Evolutionary conservation across 2,113 vertebrate genomes (phyloP).

Genomic region (Spea bombifrons): DNA sequence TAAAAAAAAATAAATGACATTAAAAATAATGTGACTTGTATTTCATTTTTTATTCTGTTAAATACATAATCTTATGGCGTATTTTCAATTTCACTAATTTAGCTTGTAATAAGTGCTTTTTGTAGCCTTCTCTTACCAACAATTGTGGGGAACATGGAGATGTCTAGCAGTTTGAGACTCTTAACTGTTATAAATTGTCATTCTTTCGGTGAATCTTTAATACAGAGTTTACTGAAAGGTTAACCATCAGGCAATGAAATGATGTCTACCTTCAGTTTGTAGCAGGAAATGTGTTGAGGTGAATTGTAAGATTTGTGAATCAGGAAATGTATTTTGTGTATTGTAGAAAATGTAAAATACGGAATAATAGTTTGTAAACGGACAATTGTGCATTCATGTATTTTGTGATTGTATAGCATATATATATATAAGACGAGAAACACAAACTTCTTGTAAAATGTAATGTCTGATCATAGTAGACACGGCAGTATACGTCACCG

Average conservation of each 20-base stretch:
- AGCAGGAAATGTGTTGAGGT: not conserved
- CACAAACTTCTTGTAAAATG: not conserved
- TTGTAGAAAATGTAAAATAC: slow-evolving; percentile 21
- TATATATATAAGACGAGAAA: not conserved
- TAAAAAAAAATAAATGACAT: too few species aligned
- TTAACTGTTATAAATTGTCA: not conserved
- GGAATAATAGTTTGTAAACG: not conserved
- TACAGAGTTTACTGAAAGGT: not conserved
- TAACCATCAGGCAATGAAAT: not conserved
- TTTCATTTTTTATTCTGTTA: too few species aligned
- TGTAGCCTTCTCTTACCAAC: too few species aligned
- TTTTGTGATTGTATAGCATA: slow-evolving; percentile 2
- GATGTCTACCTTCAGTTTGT: not conserved
- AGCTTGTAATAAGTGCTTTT: too few species aligned
- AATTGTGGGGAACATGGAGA: too few species aligned
- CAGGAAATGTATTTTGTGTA: slow-evolving; percentile 18
- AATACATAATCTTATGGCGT: too few species aligned
- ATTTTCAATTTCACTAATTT: too few species aligned
- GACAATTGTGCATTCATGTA: not conserved
- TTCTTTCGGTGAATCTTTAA: not conserved
- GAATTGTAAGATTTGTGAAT: not conserved
- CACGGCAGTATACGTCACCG: not conserved
- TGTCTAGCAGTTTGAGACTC: too few species aligned
- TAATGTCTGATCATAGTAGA: slow-evolving; percentile 8
- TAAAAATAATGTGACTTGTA: too few species aligned